Base-by-base conservation (phyloP, 1,140 invertebrate genomes). In the Lepidurus couesii region DNA sequence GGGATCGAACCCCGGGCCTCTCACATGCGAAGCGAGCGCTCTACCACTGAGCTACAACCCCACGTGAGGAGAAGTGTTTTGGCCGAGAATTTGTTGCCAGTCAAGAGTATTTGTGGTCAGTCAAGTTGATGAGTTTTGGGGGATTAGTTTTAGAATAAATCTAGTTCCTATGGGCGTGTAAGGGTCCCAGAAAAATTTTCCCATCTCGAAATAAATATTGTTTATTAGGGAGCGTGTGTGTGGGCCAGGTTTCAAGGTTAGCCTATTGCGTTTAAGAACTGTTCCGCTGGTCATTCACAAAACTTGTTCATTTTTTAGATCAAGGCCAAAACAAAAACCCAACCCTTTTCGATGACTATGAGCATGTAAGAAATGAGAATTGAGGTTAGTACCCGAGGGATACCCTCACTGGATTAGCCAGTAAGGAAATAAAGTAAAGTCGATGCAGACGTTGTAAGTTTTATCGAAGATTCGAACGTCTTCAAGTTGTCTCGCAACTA, bases 1-100 rank as follows among this genome's bases (percentile, higher is more conserved):
- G 89, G 91, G 91, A 92, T 93, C 90, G 92, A 93, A 92, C 91
- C 91, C 91, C 90, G 91, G 92, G 90, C 92, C 91, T 93, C 91
- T 92, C 91, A 92, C 92, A 93, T 93, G 92, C 92, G 92, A 93
- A 94, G 92, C 92, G 91, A 92, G 92, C 92, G 92, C 92, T 93
- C 92, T 93, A 93, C 92, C 92, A 90, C 89, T 90, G 90, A 90
- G 90, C 89, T 90, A 90, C 89, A 90, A 89, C 90, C 90, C 90
- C 90, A 65, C 47, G 3, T 65, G 21, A 11, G 0, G 21, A 1
- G 6, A 0, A 1, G 21, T 1, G 21, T 7, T 1, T 65, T 65
- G 10, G 45, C 34, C 3, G 3, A 4, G 34, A 34, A 34, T 34
- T 34, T 34, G 34, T 34, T 3, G 34, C 34, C 34, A 34, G 34